Percentiles rank a stretch among this genome's conserved stretches.
These are phyloP conservation scores for Drosophila ananassae DNA, from an alignment of 1,140 invertebrate genomes.

Conservation along the genomic window DNA sequence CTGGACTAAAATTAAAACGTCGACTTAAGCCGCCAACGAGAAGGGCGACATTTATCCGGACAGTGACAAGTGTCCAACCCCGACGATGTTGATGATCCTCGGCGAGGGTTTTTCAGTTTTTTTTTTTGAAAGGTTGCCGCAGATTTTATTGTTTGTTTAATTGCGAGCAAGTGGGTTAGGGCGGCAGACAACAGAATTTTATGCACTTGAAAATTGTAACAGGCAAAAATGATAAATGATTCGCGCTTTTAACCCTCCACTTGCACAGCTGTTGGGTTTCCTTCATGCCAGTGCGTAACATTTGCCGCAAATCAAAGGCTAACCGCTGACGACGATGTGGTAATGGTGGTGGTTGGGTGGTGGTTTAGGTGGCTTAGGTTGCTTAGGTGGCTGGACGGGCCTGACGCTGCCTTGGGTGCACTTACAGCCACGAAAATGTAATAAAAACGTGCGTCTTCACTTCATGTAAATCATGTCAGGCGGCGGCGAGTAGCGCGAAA, in stretches of 20 bases:
- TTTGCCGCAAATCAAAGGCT: conserved; percentile 67
- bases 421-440: conserved; percentile 80
- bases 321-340: conserved; percentile 33
- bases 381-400: conserved; percentile 3
- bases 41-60: conserved; percentile 71
- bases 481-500: conserved; percentile 71
- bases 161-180: conserved; percentile 61
- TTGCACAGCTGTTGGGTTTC: conserved; percentile 77
- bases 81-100: conserved; percentile 21
- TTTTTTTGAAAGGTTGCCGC: conserved; percentile 20
- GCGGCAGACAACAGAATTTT: conserved; percentile 2
- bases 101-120: background rate
- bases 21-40: conserved; percentile 63
- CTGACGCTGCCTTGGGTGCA: conserved; percentile 51
- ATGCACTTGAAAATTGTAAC: conserved; percentile 78
- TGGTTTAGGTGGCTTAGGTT: conserved; percentile 24
- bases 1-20: conserved; percentile 76
- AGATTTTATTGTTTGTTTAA: conserved; percentile 76
- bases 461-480: conserved; percentile 80
- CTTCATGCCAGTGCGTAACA: conserved; percentile 60
- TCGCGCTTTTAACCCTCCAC: conserved; percentile 67
- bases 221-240: conserved; percentile 76
- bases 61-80: conserved; percentile 72
- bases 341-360: conserved; percentile 32
- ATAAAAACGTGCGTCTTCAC: conserved; percentile 80